phyloP scores from a whole-genome alignment of 1,140 invertebrate species.

The Drosophila subpulchrella region DNA sequence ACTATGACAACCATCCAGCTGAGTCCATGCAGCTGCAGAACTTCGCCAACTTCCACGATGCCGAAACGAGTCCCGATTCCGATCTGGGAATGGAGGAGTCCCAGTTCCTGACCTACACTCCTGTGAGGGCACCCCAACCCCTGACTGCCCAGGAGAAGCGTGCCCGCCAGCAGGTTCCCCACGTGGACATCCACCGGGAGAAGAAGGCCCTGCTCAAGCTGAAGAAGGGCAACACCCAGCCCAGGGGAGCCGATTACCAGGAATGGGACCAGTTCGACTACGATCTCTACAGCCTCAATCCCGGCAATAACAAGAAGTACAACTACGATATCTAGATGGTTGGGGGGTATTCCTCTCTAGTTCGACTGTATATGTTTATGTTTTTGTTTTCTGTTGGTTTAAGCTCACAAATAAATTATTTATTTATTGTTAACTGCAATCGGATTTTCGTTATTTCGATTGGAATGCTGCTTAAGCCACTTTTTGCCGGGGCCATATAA shows the following conservation, averaged over 20 bases:
- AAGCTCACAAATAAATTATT: constrained; percentile 77
- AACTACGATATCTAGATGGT: constrained; percentile 52
- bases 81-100: constrained; percentile 78
- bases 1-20: constrained; percentile 72
- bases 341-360: not conserved
- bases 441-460: constrained; percentile 25
- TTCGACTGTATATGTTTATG: constrained; percentile 45
- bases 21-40: constrained; percentile 79
- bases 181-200: constrained; percentile 53
- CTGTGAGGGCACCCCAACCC: constrained; percentile 59
- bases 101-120: constrained; percentile 57
- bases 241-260: constrained; percentile 45
- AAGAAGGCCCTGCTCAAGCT: constrained; percentile 59
- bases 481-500: constrained; percentile 34
- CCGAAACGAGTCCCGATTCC: constrained; percentile 47
- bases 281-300: constrained; percentile 73
- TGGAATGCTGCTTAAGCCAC: constrained; percentile 44
- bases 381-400: constrained; percentile 57
- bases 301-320: constrained; percentile 72
- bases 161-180: constrained; percentile 53
- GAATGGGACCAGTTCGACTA: constrained; percentile 83
- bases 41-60: constrained; percentile 70
- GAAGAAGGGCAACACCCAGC: constrained; percentile 70
- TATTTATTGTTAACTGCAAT: constrained; percentile 73
- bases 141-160: constrained; percentile 50